These are phyloP conservation scores for Botrylloides violaceus DNA, from an alignment of 23 tunicate genomes.

Conservation along the genomic window DNA sequence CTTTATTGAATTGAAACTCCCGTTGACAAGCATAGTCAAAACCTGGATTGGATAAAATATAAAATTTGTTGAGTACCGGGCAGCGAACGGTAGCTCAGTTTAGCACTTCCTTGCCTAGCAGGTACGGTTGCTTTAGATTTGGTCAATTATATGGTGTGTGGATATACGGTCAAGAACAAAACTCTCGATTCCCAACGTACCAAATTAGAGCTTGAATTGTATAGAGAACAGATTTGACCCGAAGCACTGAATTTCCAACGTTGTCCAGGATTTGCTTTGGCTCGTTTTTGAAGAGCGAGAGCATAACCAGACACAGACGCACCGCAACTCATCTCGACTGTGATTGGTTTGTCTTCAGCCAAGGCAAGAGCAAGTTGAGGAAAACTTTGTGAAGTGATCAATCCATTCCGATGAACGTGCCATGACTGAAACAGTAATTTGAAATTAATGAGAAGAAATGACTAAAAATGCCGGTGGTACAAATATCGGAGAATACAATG, in stretches of 20 bases:
- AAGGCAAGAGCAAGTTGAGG: constrained; percentile 52
- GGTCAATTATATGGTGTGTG: too few relatives aligned
- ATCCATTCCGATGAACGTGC: constrained; percentile 57
- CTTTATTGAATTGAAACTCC: neutral
- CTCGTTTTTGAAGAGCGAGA: constrained; percentile 37
- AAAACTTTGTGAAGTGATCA: constrained; percentile 43
- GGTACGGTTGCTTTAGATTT: too few relatives aligned
- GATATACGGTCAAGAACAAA: neutral
- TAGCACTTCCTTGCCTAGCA: too few relatives aligned
- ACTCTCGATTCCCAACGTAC: constrained; percentile 4
- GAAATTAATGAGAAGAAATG: too few relatives aligned
- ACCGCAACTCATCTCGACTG: constrained; percentile 36
- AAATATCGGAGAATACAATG: too few relatives aligned
- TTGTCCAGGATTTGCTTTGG: constrained; percentile 25
- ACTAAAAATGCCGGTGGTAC: too few relatives aligned
- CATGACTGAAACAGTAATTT: constrained; percentile 31
- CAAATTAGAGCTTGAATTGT: neutral
- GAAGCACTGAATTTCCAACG: constrained; percentile 46
- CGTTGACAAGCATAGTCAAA: neutral
- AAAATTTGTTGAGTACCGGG: too few relatives aligned
- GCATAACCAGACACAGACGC: constrained; percentile 38
- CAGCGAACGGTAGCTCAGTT: too few relatives aligned
- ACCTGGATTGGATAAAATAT: too few relatives aligned
- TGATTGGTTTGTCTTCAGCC: constrained; percentile 37
- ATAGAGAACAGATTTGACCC: constrained; percentile 41